A percentile compares a stretch with the other conserved stretches of the same genome.
Evolutionary conservation across 2,113 vertebrate species (phyloP).

Genomic region (Telmatochromis sp.): DNA sequence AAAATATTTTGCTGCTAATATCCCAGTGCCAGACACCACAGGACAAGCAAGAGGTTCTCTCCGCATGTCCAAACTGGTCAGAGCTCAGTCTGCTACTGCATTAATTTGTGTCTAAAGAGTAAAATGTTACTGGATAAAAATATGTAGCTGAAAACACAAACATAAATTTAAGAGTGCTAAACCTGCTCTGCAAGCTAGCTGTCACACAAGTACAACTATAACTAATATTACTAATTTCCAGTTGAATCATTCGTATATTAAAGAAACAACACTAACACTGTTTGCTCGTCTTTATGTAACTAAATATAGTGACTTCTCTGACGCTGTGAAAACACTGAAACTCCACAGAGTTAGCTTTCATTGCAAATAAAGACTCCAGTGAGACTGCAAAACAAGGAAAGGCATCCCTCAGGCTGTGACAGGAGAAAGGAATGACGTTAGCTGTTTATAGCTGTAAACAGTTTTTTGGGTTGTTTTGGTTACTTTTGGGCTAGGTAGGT

Average conservation of each 20-base stretch:
- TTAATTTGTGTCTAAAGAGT: not conserved
- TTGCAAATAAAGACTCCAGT: not conserved
- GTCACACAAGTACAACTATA: not conserved
- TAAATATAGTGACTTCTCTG: not conserved
- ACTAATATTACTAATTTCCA: rapidly evolving
- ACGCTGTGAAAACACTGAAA: rapidly evolving
- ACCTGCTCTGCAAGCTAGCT: not conserved
- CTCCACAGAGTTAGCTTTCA: not conserved
- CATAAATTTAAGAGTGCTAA: not conserved
- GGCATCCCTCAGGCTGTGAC: not conserved
- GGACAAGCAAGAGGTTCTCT: rapidly evolving
- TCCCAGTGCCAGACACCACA: not conserved
- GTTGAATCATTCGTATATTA: not conserved
- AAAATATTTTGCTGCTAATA: not conserved
- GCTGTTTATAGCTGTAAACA: not conserved
- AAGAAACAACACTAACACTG: not conserved
- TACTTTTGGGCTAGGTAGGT: not conserved
- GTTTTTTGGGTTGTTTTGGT: not conserved
- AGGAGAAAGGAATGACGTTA: not conserved
- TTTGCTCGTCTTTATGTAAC: not conserved
- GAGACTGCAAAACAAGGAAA: not conserved
- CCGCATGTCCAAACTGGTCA: not conserved
- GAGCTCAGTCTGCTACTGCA: not conserved
- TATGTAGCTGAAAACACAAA: not conserved
- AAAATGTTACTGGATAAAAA: not conserved